Percentiles rank a stretch among this genome's conserved stretches.
phyloP scores from a whole-genome alignment of 1,140 invertebrate genomes.

The Pissodes strobi region DNA sequence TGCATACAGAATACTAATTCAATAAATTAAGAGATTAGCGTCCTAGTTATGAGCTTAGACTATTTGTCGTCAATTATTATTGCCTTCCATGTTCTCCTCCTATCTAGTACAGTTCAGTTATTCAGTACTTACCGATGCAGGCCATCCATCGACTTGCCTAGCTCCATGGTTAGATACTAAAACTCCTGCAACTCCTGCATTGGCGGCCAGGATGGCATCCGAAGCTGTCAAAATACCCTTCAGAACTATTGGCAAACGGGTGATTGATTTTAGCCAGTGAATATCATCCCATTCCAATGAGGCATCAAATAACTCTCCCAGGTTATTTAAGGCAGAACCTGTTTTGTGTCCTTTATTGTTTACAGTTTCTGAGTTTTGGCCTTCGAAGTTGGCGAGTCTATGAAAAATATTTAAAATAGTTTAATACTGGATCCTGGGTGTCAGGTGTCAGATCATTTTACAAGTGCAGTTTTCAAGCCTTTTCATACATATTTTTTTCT shows the following conservation, averaged over 20 bases:
- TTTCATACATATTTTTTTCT: too few relatives aligned
- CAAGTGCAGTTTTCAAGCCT: too few relatives aligned
- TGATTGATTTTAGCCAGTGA: constrained; percentile 79
- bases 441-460: too few relatives aligned
- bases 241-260: constrained; percentile 80
- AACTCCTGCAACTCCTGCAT: constrained; percentile 76
- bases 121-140: constrained; percentile 68
- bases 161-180: constrained; percentile 93
- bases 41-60: too few relatives aligned
- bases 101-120: background rate
- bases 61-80: too few relatives aligned
- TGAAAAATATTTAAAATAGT: too few relatives aligned
- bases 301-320: constrained; percentile 78
- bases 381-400: constrained; percentile 75
- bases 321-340: constrained; percentile 75
- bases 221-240: constrained; percentile 90
- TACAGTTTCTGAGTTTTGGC: constrained; percentile 63
- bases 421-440: too few relatives aligned
- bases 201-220: constrained; percentile 77
- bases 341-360: constrained; percentile 58
- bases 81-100: too few relatives aligned
- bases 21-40: too few relatives aligned
- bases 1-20: too few relatives aligned
- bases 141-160: constrained; percentile 84
- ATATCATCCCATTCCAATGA: constrained; percentile 84